A percentile compares a stretch with the other conserved stretches of the same genome.
phyloP scores from a whole-genome alignment of 2,888 invertebrate genomes.

The Chrysomela aeneicollis region DNA sequence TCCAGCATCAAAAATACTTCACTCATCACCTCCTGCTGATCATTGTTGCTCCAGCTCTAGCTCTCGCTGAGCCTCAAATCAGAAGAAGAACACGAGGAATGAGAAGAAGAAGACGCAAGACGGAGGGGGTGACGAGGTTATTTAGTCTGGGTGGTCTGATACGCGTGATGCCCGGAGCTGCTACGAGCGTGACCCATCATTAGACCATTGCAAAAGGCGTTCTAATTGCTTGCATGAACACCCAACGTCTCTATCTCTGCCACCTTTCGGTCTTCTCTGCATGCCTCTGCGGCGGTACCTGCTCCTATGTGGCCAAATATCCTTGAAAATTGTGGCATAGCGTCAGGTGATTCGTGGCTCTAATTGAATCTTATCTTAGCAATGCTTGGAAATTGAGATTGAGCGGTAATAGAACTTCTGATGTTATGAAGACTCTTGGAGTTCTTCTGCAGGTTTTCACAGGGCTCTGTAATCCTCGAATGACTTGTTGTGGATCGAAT shows the following conservation, averaged over 20 bases:
- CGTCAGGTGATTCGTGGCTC: background rate
- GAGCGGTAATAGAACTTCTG: too few species aligned
- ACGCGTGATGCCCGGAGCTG: conserved; percentile 58
- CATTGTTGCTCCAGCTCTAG: too few species aligned
- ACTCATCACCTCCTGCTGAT: too few species aligned
- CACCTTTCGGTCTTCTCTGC: conserved; percentile 45
- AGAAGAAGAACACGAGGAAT: background rate
- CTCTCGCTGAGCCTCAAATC: background rate
- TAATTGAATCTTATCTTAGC: background rate
- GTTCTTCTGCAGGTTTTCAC: too few species aligned
- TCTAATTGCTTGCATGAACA: conserved; percentile 61
- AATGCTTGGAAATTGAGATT: too few species aligned
- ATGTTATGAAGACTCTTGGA: too few species aligned
- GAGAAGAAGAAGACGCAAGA: conserved; percentile 14
- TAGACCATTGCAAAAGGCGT: conserved; percentile 64
- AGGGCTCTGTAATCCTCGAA: too few species aligned
- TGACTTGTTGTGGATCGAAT: too few species aligned
- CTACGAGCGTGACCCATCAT: conserved; percentile 59
- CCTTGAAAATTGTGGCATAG: background rate
- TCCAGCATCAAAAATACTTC: too few species aligned
- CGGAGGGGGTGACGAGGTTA: conserved; percentile 47
- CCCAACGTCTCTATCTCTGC: conserved; percentile 59
- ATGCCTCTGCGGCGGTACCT: background rate
- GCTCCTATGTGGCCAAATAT: background rate
- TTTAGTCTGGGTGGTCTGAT: conserved; percentile 58